A percentile compares a stretch with the other conserved stretches of the same genome.
These are phyloP conservation scores for Imbricaverruca yamaguchii DNA, from an alignment of 2,888 invertebrate species.

Conservation along the genomic window DNA sequence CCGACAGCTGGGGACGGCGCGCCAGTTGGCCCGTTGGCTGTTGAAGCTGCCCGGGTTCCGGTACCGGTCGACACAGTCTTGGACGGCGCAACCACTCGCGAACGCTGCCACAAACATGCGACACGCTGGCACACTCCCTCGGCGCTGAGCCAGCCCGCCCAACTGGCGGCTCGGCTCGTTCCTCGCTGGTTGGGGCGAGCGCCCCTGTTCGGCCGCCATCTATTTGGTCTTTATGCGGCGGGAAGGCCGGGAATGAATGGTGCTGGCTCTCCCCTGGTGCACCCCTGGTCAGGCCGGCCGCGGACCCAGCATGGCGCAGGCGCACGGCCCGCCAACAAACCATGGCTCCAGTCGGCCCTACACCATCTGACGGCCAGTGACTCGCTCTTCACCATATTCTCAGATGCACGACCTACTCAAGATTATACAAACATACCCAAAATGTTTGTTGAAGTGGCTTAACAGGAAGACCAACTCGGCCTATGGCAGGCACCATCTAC, in stretches of 20 bases:
- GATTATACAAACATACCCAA: too few relatives aligned
- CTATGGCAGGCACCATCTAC: too few relatives aligned
- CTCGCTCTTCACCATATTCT: not conserved
- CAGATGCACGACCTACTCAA: too few relatives aligned
- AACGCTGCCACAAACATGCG: not conserved
- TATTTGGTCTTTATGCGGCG: not conserved
- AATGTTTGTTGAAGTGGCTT: too few relatives aligned
- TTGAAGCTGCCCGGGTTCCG: not conserved
- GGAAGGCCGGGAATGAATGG: slow-evolving; percentile 11
- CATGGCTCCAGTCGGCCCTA: not conserved
- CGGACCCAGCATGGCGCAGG: not conserved
- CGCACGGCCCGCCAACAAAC: not conserved
- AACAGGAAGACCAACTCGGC: too few relatives aligned
- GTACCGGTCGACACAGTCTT: not conserved
- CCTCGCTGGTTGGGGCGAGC: not conserved
- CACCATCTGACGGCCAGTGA: not conserved
- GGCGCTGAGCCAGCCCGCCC: not conserved
- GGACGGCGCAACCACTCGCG: not conserved
- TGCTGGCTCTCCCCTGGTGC: slow-evolving; percentile 5
- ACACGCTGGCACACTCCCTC: not conserved
- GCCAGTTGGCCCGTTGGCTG: not conserved
- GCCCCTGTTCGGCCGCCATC: not conserved
- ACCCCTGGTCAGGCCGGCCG: not conserved
- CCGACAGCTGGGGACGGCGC: not conserved
- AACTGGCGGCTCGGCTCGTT: not conserved